Percentiles rank a stretch among this genome's conserved stretches.
phyloP scores from a whole-genome alignment of 2,113 vertebrate genomes.

The Pteropus alecto region DNA sequence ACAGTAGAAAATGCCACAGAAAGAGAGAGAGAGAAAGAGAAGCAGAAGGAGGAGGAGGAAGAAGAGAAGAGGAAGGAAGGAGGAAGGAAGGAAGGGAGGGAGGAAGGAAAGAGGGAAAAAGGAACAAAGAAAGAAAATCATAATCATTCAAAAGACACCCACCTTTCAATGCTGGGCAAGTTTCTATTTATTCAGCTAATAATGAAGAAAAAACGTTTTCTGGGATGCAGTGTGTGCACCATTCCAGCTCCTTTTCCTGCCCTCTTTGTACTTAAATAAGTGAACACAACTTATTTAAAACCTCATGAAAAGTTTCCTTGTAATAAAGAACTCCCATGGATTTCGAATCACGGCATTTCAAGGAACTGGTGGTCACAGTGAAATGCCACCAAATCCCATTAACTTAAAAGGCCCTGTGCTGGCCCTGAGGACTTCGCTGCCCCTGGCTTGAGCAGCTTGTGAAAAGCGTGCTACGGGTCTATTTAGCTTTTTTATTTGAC shows the following conservation, averaged over 20 bases:
- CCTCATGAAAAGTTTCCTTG: slow-evolving; percentile 46
- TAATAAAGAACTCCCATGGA: slow-evolving; percentile 48
- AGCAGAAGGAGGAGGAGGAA: too few relatives aligned
- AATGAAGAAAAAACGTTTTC: not conserved
- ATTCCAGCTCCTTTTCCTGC: slow-evolving; percentile 32
- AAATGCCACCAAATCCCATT: slow-evolving; percentile 64
- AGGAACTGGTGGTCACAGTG: slow-evolving; percentile 44
- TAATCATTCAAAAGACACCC: not conserved
- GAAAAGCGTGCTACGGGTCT: slow-evolving; percentile 42
- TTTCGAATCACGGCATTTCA: slow-evolving; percentile 21
- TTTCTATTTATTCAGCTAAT: not conserved
- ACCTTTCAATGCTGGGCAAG: not conserved
- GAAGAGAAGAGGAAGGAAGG: not conserved
- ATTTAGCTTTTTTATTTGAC: slow-evolving; percentile 64
- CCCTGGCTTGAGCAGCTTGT: slow-evolving; percentile 60
- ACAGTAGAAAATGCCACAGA: not conserved
- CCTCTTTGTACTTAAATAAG: not conserved
- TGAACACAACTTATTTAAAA: slow-evolving; percentile 56
- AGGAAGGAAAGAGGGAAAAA: rapidly evolving
- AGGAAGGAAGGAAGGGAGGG: too few relatives aligned
- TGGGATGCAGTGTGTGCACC: not conserved
- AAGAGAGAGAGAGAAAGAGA: not conserved
- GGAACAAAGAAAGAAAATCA: not conserved
- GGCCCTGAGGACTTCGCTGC: slow-evolving; percentile 58
- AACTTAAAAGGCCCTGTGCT: slow-evolving; percentile 63